A percentile compares a stretch with the other conserved stretches of the same genome.
phyloP scores from a whole-genome alignment of 2,888 invertebrate species.

The Dryomyza anilis region DNA sequence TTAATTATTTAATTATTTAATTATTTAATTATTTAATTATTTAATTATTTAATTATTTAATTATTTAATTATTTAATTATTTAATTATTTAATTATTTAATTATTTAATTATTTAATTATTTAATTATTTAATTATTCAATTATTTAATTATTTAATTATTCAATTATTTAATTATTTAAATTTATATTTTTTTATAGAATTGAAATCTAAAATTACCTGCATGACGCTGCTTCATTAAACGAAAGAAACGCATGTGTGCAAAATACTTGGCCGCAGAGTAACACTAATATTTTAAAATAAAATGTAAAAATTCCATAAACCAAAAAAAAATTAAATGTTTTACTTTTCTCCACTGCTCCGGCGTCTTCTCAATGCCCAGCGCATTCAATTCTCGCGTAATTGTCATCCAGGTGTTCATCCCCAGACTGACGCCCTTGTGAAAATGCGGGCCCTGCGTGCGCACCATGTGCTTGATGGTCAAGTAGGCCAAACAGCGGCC shows the following conservation, averaged over 20 bases:
- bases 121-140: no score
- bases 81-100: no score
- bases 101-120: no score
- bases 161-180: no score
- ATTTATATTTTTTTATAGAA: no score
- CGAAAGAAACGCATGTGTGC: conserved; percentile 22
- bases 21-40: no score
- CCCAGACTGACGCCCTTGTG: conserved; percentile 22
- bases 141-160: no score
- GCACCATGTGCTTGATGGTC: conserved; percentile 22
- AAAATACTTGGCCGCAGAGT: conserved; percentile 22
- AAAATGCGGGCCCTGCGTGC: conserved; percentile 21
- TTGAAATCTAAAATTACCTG: no score
- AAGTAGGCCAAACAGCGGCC: conserved; percentile 21
- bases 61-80: no score
- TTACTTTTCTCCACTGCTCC: conserved; percentile 22
- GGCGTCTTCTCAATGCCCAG: conserved; percentile 19
- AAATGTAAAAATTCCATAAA: neutral
- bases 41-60: no score
- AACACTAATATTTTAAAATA: conserved; percentile 6
- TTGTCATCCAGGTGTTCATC: conserved; percentile 14
- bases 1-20: no score
- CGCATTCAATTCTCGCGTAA: conserved; percentile 17
- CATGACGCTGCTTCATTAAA: conserved; percentile 4
- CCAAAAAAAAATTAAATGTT: neutral